phyloP scores from a whole-genome alignment of 2,113 vertebrate genomes.

The Hepsetus odoe region DNA sequence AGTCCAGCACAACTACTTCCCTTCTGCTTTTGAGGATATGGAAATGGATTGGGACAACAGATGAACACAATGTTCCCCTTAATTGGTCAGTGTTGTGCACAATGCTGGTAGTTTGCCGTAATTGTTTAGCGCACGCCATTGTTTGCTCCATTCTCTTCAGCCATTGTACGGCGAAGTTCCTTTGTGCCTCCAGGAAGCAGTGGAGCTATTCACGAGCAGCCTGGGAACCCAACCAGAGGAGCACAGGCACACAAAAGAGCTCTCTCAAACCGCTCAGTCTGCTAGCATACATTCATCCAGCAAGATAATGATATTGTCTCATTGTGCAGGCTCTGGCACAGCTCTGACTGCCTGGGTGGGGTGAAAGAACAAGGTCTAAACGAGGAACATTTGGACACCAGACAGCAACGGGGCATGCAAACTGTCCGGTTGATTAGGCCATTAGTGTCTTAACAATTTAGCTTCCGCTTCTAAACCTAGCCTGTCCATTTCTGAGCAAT shows the following conservation, averaged over 20 bases:
- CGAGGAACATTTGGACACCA: constrained; percentile 43
- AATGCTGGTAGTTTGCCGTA: constrained; percentile 61
- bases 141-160: constrained; percentile 60
- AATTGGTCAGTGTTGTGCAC: constrained; percentile 54
- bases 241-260: constrained; percentile 63
- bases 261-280: constrained; percentile 64
- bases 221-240: constrained; percentile 69
- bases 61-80: constrained; percentile 10
- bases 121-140: constrained; percentile 66
- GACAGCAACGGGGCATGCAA: neutral
- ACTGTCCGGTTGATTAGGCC: neutral
- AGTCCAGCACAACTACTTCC: neutral
- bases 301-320: constrained; percentile 68
- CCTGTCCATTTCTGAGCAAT: neutral
- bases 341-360: constrained; percentile 50
- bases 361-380: constrained; percentile 49
- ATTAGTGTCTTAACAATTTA: neutral
- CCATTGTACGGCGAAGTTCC: constrained; percentile 67
- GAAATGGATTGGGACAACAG: constrained; percentile 23
- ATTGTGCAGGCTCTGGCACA: constrained; percentile 63
- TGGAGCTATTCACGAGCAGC: constrained; percentile 67
- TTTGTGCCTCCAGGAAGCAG: constrained; percentile 61
- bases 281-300: constrained; percentile 62
- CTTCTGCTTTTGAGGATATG: constrained; percentile 15
- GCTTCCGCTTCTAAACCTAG: neutral